Base-by-base conservation (phyloP, 2,797 vertebrate species). In the Okamejei kenojei region DNA sequence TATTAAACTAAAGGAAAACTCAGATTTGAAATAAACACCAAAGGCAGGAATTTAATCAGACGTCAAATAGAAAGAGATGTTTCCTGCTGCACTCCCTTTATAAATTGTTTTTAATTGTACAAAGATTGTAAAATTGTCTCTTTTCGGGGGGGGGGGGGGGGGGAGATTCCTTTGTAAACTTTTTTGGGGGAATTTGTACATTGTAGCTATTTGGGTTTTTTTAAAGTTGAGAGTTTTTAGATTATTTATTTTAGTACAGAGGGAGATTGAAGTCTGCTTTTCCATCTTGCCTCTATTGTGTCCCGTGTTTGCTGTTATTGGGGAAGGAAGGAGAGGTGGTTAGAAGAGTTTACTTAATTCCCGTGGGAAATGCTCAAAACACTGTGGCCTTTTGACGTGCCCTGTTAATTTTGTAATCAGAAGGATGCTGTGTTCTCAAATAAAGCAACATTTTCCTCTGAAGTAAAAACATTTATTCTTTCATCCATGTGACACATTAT, bases 201-300 rank as follows among this genome's bases (percentile, higher is more conserved):
- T 88, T 88, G 68, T 88, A 88, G 84, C 10, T 7, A 68, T 88
- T 68, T 63, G 78, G 23, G 3, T 13, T 58, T 86, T 88, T 88
- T 68, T 10, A 86, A 65, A 35, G 32, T 54, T 65, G 61, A 8
- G 17, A n/a, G 17, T 68, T 88, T 88, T 61, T 68, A 88, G 84
- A 68, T 88, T 88, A 88, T 88, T 88, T 88, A 88, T 88, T 88
- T 88, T 88, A 88, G 84, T 88, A 88, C 84, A 11, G 63, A 88
- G 63, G 35, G 7, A 21, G 84, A 65, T 17, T 21, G 84, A 35
- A 63, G 8, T 68, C 5, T 63, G 7, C 0, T 2, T 65, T 32
- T 86, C 82, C 82, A 32, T 19, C 82, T 63, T 21, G 61, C 65
- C 84, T 35, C 61, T 45, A 65, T 35, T 23, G 63, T 68, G 82